Evolutionary conservation across 92 coral and sea anemone genomes (phyloP).

Genomic region (Palythoa heliodiscus): DNA sequence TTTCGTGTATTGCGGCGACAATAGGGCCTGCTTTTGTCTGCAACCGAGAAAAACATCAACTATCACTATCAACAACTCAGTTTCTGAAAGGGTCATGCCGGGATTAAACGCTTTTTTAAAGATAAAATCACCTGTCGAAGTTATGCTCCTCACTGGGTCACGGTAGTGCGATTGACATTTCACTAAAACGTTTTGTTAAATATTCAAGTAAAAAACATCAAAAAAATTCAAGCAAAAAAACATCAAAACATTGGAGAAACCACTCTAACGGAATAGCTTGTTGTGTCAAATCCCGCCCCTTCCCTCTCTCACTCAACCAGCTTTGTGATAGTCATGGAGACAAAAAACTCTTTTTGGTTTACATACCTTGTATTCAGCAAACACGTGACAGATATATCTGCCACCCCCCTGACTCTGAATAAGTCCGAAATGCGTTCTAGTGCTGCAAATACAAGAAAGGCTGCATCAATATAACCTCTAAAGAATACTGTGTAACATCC

Average conservation of each 20-base stretch:
- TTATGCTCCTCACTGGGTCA: no score
- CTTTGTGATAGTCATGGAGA: no score
- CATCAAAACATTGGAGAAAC: no score
- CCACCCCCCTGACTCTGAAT: slow-evolving; percentile 99
- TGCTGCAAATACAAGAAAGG: slow-evolving; percentile 54
- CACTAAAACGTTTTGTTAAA: no score
- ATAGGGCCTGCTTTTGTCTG: slow-evolving; percentile 91
- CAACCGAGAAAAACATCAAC: background rate
- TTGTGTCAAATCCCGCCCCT: no score
- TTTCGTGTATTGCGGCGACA: slow-evolving; percentile 96
- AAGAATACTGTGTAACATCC: background rate
- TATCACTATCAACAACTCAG: background rate
- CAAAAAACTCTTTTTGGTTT: background rate
- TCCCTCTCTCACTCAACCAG: no score
- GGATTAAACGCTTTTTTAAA: no score
- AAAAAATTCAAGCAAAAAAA: no score
- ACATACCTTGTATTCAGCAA: slow-evolving; percentile 95
- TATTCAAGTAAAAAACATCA: no score
- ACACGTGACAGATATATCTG: slow-evolving; percentile 93
- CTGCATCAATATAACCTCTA: background rate
- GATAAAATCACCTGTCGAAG: no score
- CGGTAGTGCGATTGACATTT: no score
- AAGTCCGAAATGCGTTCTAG: slow-evolving; percentile 89
- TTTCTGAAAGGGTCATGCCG: background rate
- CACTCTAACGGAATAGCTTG: no score